A percentile compares a stretch with the other conserved stretches of the same genome.
phyloP scores from a whole-genome alignment of 2,888 invertebrate genomes.

The Trichogramma evanescens region DNA sequence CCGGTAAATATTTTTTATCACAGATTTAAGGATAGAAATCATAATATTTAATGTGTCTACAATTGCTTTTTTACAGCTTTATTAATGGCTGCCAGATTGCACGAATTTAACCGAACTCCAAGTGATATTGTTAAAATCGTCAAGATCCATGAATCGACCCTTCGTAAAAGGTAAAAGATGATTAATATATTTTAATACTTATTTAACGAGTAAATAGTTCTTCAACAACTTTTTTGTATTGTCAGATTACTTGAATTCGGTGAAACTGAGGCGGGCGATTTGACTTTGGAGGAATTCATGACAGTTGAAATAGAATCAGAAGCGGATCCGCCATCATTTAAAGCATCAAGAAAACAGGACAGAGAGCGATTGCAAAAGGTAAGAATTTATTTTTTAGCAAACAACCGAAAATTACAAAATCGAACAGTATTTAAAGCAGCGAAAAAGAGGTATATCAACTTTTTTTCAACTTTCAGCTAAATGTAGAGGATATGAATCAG shows the following conservation, averaged over 20 bases:
- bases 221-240: neutral
- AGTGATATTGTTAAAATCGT: constrained; percentile 88
- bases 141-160: constrained; percentile 89
- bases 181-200: neutral
- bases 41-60: neutral
- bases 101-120: constrained; percentile 82
- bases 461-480: constrained; percentile 11
- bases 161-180: constrained; percentile 65
- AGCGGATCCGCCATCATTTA: constrained; percentile 93
- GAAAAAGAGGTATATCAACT: constrained; percentile 23
- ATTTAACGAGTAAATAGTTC: neutral
- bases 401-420: neutral
- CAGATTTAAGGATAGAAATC: neutral
- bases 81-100: constrained; percentile 86
- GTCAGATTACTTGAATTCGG: constrained; percentile 83
- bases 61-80: constrained; percentile 59
- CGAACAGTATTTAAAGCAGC: neutral
- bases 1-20: constrained; percentile 55
- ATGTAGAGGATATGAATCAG: constrained; percentile 45
- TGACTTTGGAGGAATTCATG: constrained; percentile 96
- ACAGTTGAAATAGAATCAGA: constrained; percentile 93
- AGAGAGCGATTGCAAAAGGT: constrained; percentile 77
- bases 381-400: constrained; percentile 50
- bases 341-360: constrained; percentile 81
- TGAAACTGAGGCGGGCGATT: constrained; percentile 88